Conservation (phyloP, 2,888 invertebrate genomes). For the Meandrusa payeni region DNA sequence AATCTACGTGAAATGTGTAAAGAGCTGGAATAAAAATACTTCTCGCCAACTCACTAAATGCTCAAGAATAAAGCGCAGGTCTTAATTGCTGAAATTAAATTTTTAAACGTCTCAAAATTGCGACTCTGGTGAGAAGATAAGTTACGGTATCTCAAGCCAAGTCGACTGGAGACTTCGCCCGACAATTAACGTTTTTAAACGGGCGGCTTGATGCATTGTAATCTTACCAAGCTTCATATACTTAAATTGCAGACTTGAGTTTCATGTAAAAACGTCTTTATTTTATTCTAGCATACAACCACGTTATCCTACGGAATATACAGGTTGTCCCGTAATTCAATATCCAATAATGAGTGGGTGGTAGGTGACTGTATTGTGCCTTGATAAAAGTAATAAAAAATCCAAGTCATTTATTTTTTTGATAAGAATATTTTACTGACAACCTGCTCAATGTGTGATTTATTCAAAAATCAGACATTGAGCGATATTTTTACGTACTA, state of each 20-base stretch:
- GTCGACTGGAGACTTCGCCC: conserved; percentile 23
- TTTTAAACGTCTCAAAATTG: conserved; percentile 27
- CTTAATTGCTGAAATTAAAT: conserved; percentile 23
- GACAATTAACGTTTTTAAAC: conserved; percentile 73
- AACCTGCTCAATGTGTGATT: too few relatives aligned
- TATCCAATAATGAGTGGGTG: too few relatives aligned
- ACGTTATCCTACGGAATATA: too few relatives aligned
- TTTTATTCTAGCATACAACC: too few relatives aligned
- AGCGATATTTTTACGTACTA: too few relatives aligned
- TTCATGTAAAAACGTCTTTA: conserved; percentile 9
- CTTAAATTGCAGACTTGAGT: conserved; percentile 35
- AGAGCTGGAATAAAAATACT: not conserved
- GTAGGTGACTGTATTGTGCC: too few relatives aligned
- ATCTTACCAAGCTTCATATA: conserved; percentile 43
- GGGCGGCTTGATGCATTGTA: conserved; percentile 46
- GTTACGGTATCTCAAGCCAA: conserved; percentile 37
- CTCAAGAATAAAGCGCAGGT: conserved; percentile 17
- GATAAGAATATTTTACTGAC: too few relatives aligned
- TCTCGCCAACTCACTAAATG: conserved; percentile 1
- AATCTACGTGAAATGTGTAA: not conserved
- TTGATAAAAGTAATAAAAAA: too few relatives aligned
- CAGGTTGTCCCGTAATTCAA: too few relatives aligned
- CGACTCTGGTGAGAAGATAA: conserved; percentile 39
- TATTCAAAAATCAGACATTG: too few relatives aligned
- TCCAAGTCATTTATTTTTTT: too few relatives aligned